Base-by-base conservation (phyloP, 1,140 invertebrate genomes). In the Solenopsis invicta region DNA sequence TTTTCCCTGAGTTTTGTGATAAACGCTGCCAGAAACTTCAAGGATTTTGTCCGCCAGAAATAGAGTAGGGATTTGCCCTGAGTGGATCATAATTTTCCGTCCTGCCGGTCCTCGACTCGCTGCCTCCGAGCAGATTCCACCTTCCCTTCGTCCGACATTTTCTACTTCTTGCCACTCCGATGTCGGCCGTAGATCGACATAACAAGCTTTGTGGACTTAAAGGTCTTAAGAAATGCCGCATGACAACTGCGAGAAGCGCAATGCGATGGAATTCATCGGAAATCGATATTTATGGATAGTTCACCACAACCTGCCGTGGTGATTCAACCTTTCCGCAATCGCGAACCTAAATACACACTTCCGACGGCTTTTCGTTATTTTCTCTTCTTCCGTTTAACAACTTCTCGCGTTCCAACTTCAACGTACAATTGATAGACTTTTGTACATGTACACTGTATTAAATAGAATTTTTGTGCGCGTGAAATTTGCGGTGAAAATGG, bases 41-140 rank as follows among this genome's bases (percentile, higher is more conserved):
- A 72, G 75, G 62, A 75, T 82, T 52, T 88, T 85, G 69, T 77
- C 64, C 12, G 41, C 45, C 45, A 66, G 72, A 72, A 87, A 85
- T 54, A 54, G 78, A 45, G 13, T 82, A 78, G 81, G 69, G 86
- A 89, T 85, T 89, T 86, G 5, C 45, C 34, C 66, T 69, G 64
- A 74, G 64, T 72, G 86, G 87, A 88, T 88, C 84, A 90, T 88
- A 90, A 87, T 87, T 88, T 90, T 89, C 64, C 87, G 71, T 81
- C 69, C 76, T 72, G 50, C 81, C 54, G 54, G 18, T 29, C 61
- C 85, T 82, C 76, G 45, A 87, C 76, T 59, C 67, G 29, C 52
- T 62, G 41, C 62, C n/a, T 67, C 54, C 24, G 48, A 85, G 61
- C 67, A 62, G 66, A 85, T 61, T 75, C 71, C n/a, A 45, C 62